Evolutionary conservation across 2,797 vertebrate species (phyloP), one percentile per base, ranked within the genome.

Genomic region (Oreochromis grahami): DNA sequence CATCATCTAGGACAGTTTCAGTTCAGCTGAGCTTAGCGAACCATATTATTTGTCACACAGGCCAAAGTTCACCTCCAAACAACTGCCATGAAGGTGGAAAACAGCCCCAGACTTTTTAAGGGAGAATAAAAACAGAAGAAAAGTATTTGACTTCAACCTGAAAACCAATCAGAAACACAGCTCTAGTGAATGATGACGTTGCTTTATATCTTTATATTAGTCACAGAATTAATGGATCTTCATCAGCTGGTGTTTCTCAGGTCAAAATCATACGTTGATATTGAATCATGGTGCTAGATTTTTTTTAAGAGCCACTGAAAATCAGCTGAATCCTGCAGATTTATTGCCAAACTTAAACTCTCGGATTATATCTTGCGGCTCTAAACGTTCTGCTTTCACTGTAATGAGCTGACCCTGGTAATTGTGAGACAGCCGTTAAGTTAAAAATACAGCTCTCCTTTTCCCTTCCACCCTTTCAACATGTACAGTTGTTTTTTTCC

Each of bases 401-500:
- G 79, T 77, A 82, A 91, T 83, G 80, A 85, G 76, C 78, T 81
- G 83, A 83, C 79, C 65, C 48, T 51, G 36, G 45, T 84, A 86
- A 91, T 82, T 82, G 83, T 65, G 83, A 86, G 74, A 81, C 72
- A 81, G 65, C 72, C 58, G 90, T 74, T 63, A 81, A 77, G 77
- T 81, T 79, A 56, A 77, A 88, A 88, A 83, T 74, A 51, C 55
- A 81, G 72, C 60, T 26, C 80, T 80, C 78, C 48, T 45, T 81
- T 36, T 85, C 51, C 77, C 68, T 53, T 86, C 76, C 78, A 82
- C 43, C 8, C 48, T 76, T 74, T 77, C 79, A 85, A 86, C 87
- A 92, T 88, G 79, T 86, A 77, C 80, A 78, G 65, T 77, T 84
- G 38, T 74, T 77, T 82, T 77, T 48, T 83, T 36, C 51, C 43